phyloP scores from a whole-genome alignment of 2,113 vertebrate species.

The Litocranius walleri region DNA sequence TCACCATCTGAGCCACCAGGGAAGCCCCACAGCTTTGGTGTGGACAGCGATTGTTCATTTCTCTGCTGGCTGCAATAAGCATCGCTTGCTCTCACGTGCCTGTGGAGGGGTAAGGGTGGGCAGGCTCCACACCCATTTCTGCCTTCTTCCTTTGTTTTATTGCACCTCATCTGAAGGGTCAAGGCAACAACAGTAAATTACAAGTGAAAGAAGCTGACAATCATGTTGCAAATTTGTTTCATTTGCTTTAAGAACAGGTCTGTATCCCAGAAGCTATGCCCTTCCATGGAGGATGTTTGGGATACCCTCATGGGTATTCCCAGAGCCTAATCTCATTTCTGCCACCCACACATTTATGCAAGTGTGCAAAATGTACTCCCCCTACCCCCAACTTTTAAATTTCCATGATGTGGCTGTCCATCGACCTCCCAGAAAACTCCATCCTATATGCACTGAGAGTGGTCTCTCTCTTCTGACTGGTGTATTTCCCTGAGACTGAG shows the following conservation, averaged over 20 bases:
- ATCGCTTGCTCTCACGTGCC: accelerated
- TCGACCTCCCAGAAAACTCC: not conserved
- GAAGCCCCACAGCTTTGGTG: not conserved
- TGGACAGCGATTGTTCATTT: not conserved
- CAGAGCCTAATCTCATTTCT: not conserved
- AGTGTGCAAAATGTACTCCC: not conserved
- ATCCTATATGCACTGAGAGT: not conserved
- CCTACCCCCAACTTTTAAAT: not conserved
- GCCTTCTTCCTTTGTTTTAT: not conserved
- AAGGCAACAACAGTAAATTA: not conserved
- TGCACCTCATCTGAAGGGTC: too few species aligned
- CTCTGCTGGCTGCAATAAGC: not conserved
- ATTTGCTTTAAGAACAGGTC: not conserved
- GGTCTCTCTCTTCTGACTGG: not conserved
- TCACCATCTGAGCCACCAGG: not conserved
- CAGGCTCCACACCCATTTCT: not conserved
- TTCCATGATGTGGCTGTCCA: not conserved
- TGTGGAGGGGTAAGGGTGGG: not conserved
- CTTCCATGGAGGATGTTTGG: not conserved
- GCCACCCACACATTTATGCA: not conserved
- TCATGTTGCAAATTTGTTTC: not conserved
- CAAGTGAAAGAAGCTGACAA: not conserved
- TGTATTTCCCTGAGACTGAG: not conserved
- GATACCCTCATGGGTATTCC: not conserved
- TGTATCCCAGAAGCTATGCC: not conserved